phyloP scores from a whole-genome alignment of 2,113 vertebrate species.

The Platanista minor region DNA sequence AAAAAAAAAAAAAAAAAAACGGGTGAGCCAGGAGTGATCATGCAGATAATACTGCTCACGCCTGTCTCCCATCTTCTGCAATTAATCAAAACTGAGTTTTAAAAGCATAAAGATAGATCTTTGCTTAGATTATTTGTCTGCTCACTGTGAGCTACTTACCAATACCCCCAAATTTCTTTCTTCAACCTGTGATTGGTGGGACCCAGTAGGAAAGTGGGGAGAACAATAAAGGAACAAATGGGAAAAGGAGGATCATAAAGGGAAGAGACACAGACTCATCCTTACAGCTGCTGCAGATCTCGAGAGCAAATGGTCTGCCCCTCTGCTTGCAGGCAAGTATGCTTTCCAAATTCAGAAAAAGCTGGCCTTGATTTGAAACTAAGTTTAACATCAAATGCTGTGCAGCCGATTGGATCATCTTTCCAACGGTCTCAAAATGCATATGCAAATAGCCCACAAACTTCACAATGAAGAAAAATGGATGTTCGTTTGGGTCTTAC shows the following conservation, averaged over 20 bases:
- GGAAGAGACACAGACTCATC: background rate
- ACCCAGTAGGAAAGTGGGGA: background rate
- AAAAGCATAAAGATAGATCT: background rate
- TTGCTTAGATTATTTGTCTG: background rate
- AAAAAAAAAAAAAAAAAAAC: no score
- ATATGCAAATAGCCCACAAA: background rate
- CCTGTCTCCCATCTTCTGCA: background rate
- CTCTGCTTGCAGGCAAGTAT: background rate
- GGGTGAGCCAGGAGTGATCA: background rate
- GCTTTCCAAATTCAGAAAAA: background rate
- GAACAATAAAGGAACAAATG: background rate
- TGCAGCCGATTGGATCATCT: background rate
- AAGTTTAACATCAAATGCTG: background rate
- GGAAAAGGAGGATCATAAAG: background rate
- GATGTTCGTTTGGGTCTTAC: background rate
- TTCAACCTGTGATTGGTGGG: background rate
- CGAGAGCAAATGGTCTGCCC: accelerated
- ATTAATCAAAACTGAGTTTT: background rate
- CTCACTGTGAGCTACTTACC: background rate
- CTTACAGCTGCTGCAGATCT: background rate
- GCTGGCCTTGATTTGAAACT: background rate
- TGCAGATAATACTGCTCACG: no score
- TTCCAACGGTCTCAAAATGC: background rate
- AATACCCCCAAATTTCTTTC: background rate
- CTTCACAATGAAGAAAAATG: background rate